Conservation (phyloP, 1,140 invertebrate species). For the Drosophila sp. region DNA sequence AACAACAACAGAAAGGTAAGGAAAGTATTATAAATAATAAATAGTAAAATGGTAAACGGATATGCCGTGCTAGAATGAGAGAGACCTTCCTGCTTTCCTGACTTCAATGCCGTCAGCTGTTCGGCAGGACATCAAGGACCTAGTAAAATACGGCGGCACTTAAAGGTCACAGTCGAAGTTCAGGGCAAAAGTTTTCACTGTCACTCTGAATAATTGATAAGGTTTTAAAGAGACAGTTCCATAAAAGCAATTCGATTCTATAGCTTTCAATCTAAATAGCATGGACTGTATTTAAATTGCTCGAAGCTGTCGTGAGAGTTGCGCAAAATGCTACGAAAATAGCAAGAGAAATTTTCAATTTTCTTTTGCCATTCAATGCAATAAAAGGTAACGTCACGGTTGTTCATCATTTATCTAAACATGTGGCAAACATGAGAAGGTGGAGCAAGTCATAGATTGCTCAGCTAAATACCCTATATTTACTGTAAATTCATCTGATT, state of each 20-base stretch:
- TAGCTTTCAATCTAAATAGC: not conserved
- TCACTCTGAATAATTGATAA: constrained; percentile 77
- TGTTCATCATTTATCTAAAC: constrained; percentile 41
- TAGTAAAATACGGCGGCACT: constrained; percentile 16
- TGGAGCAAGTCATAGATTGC: no score
- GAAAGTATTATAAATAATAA: constrained; percentile 62
- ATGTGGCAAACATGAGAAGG: constrained; percentile 35
- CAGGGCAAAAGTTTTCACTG: constrained; percentile 65
- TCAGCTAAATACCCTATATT: not conserved
- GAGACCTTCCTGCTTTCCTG: not conserved
- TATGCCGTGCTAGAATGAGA: constrained; percentile 22
- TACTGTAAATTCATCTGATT: not conserved
- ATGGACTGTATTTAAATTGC: constrained; percentile 4
- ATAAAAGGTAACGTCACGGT: constrained; percentile 43
- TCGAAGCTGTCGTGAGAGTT: constrained; percentile 34
- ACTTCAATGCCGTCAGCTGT: constrained; percentile 51
- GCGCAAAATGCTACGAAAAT: constrained; percentile 32
- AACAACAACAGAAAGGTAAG: constrained; percentile 30
- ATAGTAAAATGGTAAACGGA: constrained; percentile 43
- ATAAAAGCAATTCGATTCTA: constrained; percentile 2
- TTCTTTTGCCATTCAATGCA: constrained; percentile 36
- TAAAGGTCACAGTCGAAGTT: constrained; percentile 68
- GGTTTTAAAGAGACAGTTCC: constrained; percentile 52
- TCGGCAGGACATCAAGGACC: constrained; percentile 33
- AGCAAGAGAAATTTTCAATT: constrained; percentile 37